phyloP scores from a whole-genome alignment of 2,113 vertebrate genomes.

The Oncorhynchus kisutch region DNA sequence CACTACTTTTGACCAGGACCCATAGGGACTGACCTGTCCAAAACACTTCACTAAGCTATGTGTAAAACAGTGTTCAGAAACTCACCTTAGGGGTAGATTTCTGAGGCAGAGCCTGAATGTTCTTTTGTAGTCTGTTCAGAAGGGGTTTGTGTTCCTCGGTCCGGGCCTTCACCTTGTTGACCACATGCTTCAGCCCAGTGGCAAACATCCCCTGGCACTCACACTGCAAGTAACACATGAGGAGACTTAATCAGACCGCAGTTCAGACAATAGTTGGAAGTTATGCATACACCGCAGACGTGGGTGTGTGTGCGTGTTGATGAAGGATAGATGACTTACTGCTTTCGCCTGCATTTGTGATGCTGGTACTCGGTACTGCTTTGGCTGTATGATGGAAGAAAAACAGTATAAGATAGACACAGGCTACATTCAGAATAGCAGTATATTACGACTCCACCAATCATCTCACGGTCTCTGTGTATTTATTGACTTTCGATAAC shows the following conservation, averaged over 20 bases:
- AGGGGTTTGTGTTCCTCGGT: neutral
- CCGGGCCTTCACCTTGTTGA: neutral
- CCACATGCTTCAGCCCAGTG: neutral
- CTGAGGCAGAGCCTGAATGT: neutral
- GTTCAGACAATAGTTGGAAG: neutral
- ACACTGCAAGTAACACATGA: slow-evolving; percentile 7
- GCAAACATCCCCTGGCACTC: neutral
- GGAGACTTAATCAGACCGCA: neutral
- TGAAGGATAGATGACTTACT: neutral
- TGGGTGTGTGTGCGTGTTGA: no score
- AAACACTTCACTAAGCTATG: neutral
- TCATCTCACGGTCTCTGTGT: no score
- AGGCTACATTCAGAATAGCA: neutral
- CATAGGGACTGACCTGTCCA: neutral
- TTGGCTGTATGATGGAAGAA: neutral
- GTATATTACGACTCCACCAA: neutral
- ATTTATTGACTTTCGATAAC: no score
- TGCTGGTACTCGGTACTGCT: neutral
- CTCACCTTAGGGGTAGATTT: neutral
- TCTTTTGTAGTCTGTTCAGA: neutral
- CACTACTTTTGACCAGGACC: no score
- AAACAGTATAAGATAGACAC: neutral
- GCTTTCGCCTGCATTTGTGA: neutral
- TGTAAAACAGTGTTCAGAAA: neutral
- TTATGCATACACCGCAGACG: no score